phyloP scores from a whole-genome alignment of 1,140 invertebrate genomes.

The Caerostris extrusa region DNA sequence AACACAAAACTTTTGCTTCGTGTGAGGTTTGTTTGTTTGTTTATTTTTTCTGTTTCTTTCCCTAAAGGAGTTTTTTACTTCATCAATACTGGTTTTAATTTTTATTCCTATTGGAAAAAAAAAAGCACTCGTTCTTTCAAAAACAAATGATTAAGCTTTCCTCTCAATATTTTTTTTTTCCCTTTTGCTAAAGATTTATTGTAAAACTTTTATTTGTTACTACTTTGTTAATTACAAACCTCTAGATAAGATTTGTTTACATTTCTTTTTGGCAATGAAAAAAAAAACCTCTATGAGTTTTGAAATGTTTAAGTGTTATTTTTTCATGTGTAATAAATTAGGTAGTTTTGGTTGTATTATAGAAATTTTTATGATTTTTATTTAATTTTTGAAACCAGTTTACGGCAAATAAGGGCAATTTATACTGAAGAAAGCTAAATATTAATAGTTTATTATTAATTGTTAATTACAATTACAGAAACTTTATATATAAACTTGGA shows the following conservation, averaged over 20 bases:
- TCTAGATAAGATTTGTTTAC: background rate
- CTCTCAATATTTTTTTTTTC: background rate
- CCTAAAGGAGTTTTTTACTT: background rate
- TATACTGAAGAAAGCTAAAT: too few species aligned
- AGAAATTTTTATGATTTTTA: too few species aligned
- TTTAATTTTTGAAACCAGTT: too few species aligned
- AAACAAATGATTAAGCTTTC: background rate
- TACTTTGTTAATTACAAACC: background rate
- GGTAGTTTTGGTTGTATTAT: too few species aligned
- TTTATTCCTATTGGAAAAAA: background rate
- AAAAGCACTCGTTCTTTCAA: background rate
- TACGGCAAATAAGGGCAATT: too few species aligned
- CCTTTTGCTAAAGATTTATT: background rate
- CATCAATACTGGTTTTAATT: background rate
- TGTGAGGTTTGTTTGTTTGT: background rate
- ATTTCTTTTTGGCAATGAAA: too few species aligned
- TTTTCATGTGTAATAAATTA: too few species aligned
- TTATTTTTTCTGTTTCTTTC: background rate
- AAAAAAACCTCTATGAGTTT: too few species aligned
- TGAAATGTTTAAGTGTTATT: too few species aligned
- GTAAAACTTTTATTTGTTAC: background rate
- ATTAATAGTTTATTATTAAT: too few species aligned
- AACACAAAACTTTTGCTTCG: background rate
- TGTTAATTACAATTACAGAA: too few species aligned
- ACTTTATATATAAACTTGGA: too few species aligned